Evolutionary conservation across 2,797 vertebrate species (phyloP).

Genomic region (Sandelia bainsii): DNA sequence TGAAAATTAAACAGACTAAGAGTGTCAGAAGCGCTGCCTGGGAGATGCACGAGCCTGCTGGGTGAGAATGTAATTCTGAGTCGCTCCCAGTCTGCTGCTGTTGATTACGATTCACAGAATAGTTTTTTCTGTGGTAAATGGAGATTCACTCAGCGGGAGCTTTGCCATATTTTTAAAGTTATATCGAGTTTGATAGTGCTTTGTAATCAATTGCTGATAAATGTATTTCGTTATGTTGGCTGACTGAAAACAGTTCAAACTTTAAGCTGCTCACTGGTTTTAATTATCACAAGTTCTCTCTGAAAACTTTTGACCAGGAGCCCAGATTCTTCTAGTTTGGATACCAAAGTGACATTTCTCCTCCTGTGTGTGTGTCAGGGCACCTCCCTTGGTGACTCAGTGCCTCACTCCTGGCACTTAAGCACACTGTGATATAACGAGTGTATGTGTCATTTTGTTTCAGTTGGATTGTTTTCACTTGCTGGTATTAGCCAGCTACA

Average conservation of each 20-base stretch:
- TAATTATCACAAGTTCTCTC: neutral
- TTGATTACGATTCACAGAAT: constrained; percentile 26
- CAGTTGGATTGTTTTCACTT: neutral
- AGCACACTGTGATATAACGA: constrained; percentile 29
- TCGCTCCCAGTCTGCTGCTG: constrained; percentile 28
- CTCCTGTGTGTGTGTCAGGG: constrained; percentile 17
- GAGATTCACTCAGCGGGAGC: constrained; percentile 13
- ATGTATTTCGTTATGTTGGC: neutral
- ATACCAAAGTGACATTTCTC: constrained; percentile 29
- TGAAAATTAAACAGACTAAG: constrained; percentile 5
- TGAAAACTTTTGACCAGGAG: neutral
- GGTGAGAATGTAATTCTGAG: constrained; percentile 30
- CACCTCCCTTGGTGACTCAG: constrained; percentile 60
- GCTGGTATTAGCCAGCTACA: neutral
- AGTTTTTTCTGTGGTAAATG: constrained; percentile 13
- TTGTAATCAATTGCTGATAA: constrained; percentile 1
- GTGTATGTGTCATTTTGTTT: constrained; percentile 48
- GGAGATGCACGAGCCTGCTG: constrained; percentile 9
- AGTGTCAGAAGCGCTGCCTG: neutral
- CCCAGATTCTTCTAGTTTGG: neutral
- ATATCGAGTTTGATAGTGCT: neutral
- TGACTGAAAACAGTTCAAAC: neutral
- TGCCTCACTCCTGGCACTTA: constrained; percentile 12
- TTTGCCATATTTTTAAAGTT: neutral
- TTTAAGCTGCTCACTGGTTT: neutral